Percentiles rank a stretch among this genome's conserved stretches.
phyloP scores from a whole-genome alignment of 2,797 vertebrate species.

The Gymnothorax reevesii region DNA sequence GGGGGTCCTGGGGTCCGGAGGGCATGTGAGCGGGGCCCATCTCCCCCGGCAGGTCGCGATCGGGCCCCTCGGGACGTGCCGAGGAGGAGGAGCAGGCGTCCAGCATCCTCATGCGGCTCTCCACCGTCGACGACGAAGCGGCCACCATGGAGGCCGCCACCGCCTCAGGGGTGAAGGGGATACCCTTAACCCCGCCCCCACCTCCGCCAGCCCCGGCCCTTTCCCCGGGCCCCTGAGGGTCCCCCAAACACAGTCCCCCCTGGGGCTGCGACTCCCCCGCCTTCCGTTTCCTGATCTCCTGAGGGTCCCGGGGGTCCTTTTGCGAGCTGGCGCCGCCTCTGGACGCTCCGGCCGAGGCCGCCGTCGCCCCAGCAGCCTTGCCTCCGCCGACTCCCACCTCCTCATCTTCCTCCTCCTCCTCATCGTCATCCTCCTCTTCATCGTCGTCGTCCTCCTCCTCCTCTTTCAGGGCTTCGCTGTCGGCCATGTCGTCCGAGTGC shows the following conservation, averaged over 20 bases:
- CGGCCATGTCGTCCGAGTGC: constrained; percentile 94
- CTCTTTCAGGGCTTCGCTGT: constrained; percentile 95
- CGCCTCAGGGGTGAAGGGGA: constrained; percentile 80
- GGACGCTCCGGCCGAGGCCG: constrained; percentile 78
- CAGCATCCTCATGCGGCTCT: constrained; percentile 84
- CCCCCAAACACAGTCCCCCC: constrained; percentile 77
- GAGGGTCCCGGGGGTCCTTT: constrained; percentile 74
- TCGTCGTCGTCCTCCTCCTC: constrained; percentile 92
- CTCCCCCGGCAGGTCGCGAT: constrained; percentile 63
- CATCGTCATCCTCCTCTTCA: constrained; percentile 84
- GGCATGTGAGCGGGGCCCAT: constrained; percentile 80
- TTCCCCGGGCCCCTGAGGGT: constrained; percentile 71
- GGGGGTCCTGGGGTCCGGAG: constrained; percentile 84
- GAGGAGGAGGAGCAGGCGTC: constrained; percentile 77
- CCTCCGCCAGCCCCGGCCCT: constrained; percentile 59
- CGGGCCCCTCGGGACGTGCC: constrained; percentile 73
- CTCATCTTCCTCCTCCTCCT: constrained; percentile 82
- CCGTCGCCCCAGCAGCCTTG: constrained; percentile 75
- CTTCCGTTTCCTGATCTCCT: constrained; percentile 87
- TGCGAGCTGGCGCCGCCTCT: constrained; percentile 66
- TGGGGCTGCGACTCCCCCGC: constrained; percentile 82
- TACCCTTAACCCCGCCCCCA: constrained; percentile 70
- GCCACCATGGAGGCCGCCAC: constrained; percentile 62
- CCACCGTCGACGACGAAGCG: constrained; percentile 67
- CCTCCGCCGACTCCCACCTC: constrained; percentile 82